These are phyloP conservation scores for Otocyon megalotis DNA, from an alignment of 2,113 vertebrate genomes.

Conservation along the genomic window DNA sequence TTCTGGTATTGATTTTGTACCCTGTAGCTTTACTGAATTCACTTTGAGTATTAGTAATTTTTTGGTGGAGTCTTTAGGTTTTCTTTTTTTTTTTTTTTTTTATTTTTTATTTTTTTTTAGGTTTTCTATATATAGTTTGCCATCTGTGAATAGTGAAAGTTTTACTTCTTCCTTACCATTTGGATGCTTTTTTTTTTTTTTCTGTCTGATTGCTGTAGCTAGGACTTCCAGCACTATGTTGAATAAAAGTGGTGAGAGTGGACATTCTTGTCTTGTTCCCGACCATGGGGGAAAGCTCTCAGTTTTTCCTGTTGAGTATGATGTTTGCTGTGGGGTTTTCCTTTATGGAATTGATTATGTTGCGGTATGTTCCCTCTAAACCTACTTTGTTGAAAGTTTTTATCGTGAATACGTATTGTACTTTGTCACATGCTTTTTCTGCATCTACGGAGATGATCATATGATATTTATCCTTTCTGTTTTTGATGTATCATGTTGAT, in stretches of 20 bases:
- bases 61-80: background rate
- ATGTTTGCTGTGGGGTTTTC: background rate
- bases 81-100: background rate
- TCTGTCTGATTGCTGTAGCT: background rate
- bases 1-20: background rate
- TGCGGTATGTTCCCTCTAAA: background rate
- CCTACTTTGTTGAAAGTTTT: background rate
- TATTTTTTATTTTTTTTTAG: too few relatives aligned
- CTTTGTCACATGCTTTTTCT: background rate
- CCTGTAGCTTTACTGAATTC: background rate
- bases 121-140: background rate
- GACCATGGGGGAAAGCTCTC: background rate
- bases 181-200: background rate
- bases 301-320: background rate
- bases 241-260: background rate
- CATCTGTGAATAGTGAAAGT: background rate
- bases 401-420: background rate
- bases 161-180: background rate
- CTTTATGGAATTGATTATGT: background rate
- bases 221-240: background rate
- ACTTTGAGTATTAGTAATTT: background rate
- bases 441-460: background rate
- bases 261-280: background rate
- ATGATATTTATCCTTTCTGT: background rate
- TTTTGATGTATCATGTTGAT: background rate